phyloP scores from a whole-genome alignment of 1,140 invertebrate genomes.

The Plectrocnemia conspersa region DNA sequence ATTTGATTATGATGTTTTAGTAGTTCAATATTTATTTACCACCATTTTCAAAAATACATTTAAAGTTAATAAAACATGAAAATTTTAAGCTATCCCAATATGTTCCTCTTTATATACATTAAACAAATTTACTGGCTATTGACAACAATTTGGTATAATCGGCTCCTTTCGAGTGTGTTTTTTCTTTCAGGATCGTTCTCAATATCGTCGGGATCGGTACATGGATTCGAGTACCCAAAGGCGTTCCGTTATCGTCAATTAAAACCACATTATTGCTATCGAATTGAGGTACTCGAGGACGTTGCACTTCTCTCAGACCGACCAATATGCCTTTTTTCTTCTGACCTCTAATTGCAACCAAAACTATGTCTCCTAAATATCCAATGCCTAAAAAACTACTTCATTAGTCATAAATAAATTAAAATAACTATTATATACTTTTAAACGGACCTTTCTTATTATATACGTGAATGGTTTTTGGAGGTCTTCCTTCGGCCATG shows the following conservation, averaged over 20 bases:
- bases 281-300: constrained; percentile 80
- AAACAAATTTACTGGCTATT: constrained; percentile 91
- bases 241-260: constrained; percentile 90
- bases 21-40: too few relatives aligned
- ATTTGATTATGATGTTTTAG: too few relatives aligned
- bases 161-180: constrained; percentile 75
- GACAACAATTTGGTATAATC: constrained; percentile 94
- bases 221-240: constrained; percentile 88
- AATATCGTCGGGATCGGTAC: constrained; percentile 91
- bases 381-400: constrained; percentile 46
- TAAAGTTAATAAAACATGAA: too few relatives aligned
- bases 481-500: constrained; percentile 88
- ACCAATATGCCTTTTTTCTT: constrained; percentile 96
- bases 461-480: constrained; percentile 84
- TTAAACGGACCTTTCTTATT: constrained; percentile 58
- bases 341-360: constrained; percentile 95
- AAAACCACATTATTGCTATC: constrained; percentile 97
- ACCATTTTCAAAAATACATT: too few relatives aligned
- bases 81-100: too few relatives aligned
- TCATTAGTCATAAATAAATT: neutral
- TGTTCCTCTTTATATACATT: constrained; percentile 7
- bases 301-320: constrained; percentile 82
- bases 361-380: constrained; percentile 74
- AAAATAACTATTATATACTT: neutral
- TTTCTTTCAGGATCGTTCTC: constrained; percentile 79